These are phyloP conservation scores for Gorsachius goisagi DNA, from an alignment of 2,113 vertebrate species.

Conservation along the genomic window DNA sequence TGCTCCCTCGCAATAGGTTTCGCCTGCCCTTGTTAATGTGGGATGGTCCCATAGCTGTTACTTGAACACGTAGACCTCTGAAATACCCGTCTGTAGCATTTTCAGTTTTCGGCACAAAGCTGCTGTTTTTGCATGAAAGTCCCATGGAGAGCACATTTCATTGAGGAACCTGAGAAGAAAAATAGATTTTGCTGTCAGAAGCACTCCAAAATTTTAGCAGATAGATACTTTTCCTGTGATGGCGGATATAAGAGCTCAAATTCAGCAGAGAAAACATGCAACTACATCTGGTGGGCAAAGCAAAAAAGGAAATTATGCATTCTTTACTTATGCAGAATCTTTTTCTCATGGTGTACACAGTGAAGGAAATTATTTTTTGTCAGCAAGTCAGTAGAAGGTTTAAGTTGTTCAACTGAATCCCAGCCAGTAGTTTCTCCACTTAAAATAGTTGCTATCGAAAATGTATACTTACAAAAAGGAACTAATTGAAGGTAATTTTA, in stretches of 20 bases:
- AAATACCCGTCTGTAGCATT: neutral
- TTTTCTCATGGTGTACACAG: neutral
- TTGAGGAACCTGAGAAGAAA: neutral
- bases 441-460: neutral
- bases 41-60: neutral
- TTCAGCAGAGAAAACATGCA: conserved; percentile 7
- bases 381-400: conserved; percentile 5
- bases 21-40: neutral
- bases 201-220: neutral
- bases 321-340: neutral
- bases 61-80: neutral
- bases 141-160: neutral
- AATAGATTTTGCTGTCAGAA: conserved; percentile 22
- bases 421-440: neutral
- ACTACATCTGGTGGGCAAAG: conserved; percentile 23
- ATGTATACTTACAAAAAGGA: neutral
- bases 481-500: conserved; percentile 36
- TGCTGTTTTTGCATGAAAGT: neutral
- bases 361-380: conserved; percentile 25
- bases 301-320: neutral
- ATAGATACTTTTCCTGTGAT: neutral
- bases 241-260: neutral
- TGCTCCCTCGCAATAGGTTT: neutral
- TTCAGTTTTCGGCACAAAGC: neutral
- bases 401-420: conserved; percentile 2